Conservation (phyloP, 2,113 vertebrate species). For the Rhinolophus ferrumequinum region DNA sequence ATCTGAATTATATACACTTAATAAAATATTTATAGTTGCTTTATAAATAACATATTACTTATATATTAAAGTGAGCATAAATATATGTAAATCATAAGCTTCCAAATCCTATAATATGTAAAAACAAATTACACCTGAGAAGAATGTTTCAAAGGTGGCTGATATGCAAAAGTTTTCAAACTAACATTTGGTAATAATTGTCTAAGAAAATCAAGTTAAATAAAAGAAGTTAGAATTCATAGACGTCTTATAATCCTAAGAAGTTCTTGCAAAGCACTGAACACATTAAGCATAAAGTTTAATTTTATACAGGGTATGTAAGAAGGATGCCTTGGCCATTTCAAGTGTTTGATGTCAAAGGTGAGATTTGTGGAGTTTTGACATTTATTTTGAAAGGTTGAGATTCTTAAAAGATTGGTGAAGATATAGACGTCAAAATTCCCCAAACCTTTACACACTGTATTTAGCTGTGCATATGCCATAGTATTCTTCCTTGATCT, state of each 20-base stretch:
- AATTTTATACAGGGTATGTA: background rate
- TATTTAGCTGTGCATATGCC: background rate
- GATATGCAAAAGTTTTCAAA: background rate
- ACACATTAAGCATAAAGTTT: background rate
- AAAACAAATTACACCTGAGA: background rate
- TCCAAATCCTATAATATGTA: background rate
- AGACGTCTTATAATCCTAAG: background rate
- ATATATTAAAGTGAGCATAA: background rate
- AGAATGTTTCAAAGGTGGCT: background rate
- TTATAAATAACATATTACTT: background rate
- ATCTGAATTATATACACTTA: background rate
- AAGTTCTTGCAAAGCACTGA: background rate
- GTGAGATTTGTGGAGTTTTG: background rate
- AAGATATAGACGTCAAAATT: background rate
- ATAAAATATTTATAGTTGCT: background rate
- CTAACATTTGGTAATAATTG: background rate
- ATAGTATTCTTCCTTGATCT: background rate
- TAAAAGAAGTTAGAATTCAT: background rate
- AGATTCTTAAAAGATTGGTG: slow-evolving; percentile 23
- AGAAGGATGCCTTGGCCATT: background rate
- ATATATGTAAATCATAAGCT: slow-evolving; percentile 18
- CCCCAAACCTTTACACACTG: background rate
- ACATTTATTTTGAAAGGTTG: background rate
- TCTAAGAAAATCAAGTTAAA: slow-evolving; percentile 29
- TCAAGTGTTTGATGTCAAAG: background rate